Evolutionary conservation across 2,797 vertebrate genomes (phyloP), one percentile per base, ranked within the genome.

Genomic region (Sus cebifrons): DNA sequence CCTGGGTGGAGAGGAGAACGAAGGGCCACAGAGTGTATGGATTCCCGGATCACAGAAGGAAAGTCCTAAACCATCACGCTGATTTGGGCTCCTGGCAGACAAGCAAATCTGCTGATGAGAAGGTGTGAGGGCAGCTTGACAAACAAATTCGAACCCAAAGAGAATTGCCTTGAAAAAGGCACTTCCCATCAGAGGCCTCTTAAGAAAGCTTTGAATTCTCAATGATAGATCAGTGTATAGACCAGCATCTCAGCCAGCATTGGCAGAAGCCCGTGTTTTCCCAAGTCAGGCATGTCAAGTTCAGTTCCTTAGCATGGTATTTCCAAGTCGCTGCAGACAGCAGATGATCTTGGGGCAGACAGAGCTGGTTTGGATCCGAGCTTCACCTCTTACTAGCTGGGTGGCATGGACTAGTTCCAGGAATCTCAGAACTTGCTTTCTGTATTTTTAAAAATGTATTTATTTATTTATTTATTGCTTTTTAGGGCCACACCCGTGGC

Each of bases 141-240:
- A 98, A 96, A 95, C 95, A 54, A 97, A 98, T 97, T 98, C 96
- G 92, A 98, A 98, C 95, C 96, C 92, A 97, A 96, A 95, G 96
- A 98, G 98, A 98, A 97, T 78, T 78, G 92, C 96, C 90, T 94
- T 88, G 94, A 95, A 97, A 98, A 96, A 98, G 97, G 67, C 87
- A 68, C 96, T 97, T 91, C 96, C 96, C 94, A 96, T 95, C 89
- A 86, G 91, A 95, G 91, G 78, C 94, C 65, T 73, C 97, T 96
- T 97, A 91, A 92, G 96, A 98, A 93, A 74, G 96, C 94, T 97
- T 97, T 97, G 98, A 97, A 93, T 97, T 92, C 95, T 98, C 96
- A 83, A 77, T 1, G 36, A 97, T 15, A 25, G 83, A 70, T 93
- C 89, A 85, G 44, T 94, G 95, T 91, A 52, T 17, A 36, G 73